Conservation (phyloP, 1,140 invertebrate genomes). For the Drosophila ananassae region DNA sequence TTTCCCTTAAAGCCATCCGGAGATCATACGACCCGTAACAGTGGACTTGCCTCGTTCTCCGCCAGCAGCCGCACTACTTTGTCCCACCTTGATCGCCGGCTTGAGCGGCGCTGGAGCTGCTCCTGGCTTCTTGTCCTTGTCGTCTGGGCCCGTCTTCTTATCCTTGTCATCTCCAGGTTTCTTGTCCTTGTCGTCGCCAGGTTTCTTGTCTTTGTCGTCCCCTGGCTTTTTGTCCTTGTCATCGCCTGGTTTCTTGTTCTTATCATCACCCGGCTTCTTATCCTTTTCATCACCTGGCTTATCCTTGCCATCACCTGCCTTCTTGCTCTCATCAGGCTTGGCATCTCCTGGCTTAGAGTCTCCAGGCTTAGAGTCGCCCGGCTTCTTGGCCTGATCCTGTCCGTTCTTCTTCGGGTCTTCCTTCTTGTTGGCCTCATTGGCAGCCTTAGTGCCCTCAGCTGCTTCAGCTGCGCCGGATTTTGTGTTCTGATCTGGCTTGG, state of each 20-base stretch:
- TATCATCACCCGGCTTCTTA: slow-evolving; percentile 35
- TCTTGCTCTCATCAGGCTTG: slow-evolving; percentile 52
- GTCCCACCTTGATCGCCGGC: slow-evolving; percentile 77
- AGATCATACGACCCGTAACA: slow-evolving; percentile 83
- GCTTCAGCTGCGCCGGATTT: slow-evolving; percentile 36
- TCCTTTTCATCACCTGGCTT: slow-evolving; percentile 29
- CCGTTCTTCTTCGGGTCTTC: slow-evolving; percentile 70
- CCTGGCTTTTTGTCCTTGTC: slow-evolving; percentile 64
- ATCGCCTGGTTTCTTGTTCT: slow-evolving; percentile 46
- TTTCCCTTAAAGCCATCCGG: slow-evolving; percentile 68
- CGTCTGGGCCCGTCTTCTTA: slow-evolving; percentile 43
- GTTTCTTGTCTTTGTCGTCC: slow-evolving; percentile 47
- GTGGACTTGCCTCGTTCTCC: slow-evolving; percentile 82
- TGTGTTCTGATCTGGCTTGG: slow-evolving; percentile 63
- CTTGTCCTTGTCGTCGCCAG: slow-evolving; percentile 50
- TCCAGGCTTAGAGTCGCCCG: slow-evolving; percentile 47
- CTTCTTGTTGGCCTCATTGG: slow-evolving; percentile 56
- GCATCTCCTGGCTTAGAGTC: slow-evolving; percentile 51
- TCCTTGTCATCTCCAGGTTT: slow-evolving; percentile 62
- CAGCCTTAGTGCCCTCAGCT: slow-evolving; percentile 62
- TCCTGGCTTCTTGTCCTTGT: slow-evolving; percentile 45
- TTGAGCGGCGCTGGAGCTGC: slow-evolving; percentile 62
- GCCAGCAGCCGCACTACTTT: slow-evolving; percentile 79
- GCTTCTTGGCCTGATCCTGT: slow-evolving; percentile 44
- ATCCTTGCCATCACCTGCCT: slow-evolving; percentile 55